Evolutionary conservation across 2,797 vertebrate species (phyloP).

Genomic region (Melanotaenia maccullochi): DNA sequence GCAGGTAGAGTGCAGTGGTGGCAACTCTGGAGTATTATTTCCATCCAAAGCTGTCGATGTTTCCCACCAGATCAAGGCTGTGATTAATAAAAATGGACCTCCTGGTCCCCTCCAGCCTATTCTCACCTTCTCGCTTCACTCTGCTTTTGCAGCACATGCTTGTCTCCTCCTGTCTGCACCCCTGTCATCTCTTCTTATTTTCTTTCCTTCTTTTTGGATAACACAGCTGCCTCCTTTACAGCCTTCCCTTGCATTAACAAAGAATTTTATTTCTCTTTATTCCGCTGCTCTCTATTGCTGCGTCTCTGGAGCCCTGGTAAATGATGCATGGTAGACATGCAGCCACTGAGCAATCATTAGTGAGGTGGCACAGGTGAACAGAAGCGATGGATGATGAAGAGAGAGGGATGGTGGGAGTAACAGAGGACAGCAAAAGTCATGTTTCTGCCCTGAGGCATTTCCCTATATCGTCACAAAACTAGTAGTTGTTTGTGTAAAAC

Average conservation of each 20-base stretch:
- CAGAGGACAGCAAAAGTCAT: constrained; percentile 80
- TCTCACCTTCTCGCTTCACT: constrained; percentile 65
- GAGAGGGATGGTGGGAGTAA: constrained; percentile 73
- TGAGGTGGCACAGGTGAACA: constrained; percentile 81
- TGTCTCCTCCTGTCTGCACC: constrained; percentile 46
- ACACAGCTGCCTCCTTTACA: constrained; percentile 39
- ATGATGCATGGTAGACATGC: constrained; percentile 81
- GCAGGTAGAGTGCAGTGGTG: constrained; percentile 37
- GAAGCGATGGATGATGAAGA: constrained; percentile 81
- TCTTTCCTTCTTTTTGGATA: constrained; percentile 47
- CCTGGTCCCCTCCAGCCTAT: constrained; percentile 71
- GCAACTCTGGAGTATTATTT: constrained; percentile 59
- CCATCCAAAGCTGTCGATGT: constrained; percentile 60
- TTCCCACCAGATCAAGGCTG: constrained; percentile 78
- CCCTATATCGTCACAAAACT: constrained; percentile 71
- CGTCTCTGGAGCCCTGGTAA: constrained; percentile 77
- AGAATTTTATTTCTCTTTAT: constrained; percentile 53
- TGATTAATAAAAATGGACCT: constrained; percentile 83
- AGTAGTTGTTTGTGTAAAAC: constrained; percentile 80
- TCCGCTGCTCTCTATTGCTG: constrained; percentile 44
- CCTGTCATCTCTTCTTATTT: constrained; percentile 51
- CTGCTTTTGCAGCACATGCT: constrained; percentile 51
- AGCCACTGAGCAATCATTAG: constrained; percentile 85
- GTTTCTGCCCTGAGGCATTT: constrained; percentile 72
- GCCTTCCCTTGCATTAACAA: constrained; percentile 38